Base-by-base conservation (phyloP, 2,797 vertebrate species). In the Pangasius macronema region DNA sequence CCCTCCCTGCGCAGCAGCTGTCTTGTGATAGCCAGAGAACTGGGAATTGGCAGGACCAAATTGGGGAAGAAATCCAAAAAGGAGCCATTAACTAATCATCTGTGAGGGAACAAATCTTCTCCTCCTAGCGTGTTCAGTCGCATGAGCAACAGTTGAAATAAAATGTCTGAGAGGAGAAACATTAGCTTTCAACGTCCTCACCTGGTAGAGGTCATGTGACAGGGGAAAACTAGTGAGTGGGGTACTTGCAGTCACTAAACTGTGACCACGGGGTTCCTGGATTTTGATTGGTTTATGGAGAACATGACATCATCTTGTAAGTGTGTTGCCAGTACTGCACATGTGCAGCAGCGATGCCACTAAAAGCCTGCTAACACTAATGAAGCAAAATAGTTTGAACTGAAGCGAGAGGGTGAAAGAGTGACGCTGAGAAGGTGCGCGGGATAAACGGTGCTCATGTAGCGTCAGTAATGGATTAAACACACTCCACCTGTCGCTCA, bases 391-490 rank as follows among this genome's bases (percentile, higher is more conserved):
- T 9, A 10, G 73, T 49, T 8, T 33, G n/a, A 55, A 55, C 8
- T 36, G 16, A 79, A 22, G 14, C 20, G 14, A 0, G 55, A 39
- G 10, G 3, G 53, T 24, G 30, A 27, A 5, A 13, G 16, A 2
- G n/a, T n/a, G 5, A 22, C 39, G 76, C 53, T 11, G 55, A 24
- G 55, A 36, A 10, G 7, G 27, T 6, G 46, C 1, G 10, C 39
- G 33, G 33, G 57, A 59, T 6, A 84, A 42, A 57, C 16, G 10
- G 6, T 36, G 72, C 33, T 75, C 57, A 1, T 57, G 77, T 14
- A 46, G 77, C 24, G 1, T 70, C n/a, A 51, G 39, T 82, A 76
- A 76, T 77, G 75, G 77, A 87, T 85, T 51, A 68, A 93, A 85
- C 87, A 83, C 57, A 82, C 57, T 18, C 57, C 33, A 10, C 33